phyloP scores from a whole-genome alignment of 2,888 invertebrate genomes.

The Cyclophora punctaria region DNA sequence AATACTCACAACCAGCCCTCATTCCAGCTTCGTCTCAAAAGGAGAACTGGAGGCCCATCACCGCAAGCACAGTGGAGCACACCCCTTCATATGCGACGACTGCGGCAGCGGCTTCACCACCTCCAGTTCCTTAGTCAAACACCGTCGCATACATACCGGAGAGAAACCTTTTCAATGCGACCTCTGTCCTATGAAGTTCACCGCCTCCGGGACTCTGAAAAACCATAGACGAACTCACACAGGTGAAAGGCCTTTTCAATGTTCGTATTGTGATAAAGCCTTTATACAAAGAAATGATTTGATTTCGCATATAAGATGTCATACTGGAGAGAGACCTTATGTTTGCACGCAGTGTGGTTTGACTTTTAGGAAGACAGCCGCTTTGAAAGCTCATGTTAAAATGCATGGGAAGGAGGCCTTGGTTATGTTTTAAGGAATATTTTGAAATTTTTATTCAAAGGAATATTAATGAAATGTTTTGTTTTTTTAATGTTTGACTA shows the following conservation, averaged over 20 bases:
- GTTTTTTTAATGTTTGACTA: too few species aligned
- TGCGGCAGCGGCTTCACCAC: slow-evolving; percentile 76
- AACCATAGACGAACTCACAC: slow-evolving; percentile 76
- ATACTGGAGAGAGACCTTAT: slow-evolving; percentile 68
- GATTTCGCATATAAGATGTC: slow-evolving; percentile 71
- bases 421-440: neutral
- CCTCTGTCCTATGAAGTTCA: slow-evolving; percentile 72
- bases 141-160: slow-evolving; percentile 74
- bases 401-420: slow-evolving; percentile 35
- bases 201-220: slow-evolving; percentile 73
- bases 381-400: slow-evolving; percentile 66
- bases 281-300: slow-evolving; percentile 77
- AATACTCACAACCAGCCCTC: neutral
- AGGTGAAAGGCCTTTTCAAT: slow-evolving; percentile 74
- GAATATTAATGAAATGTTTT: too few species aligned
- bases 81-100: slow-evolving; percentile 74
- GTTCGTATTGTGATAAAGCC: slow-evolving; percentile 70
- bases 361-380: slow-evolving; percentile 69
- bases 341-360: slow-evolving; percentile 63
- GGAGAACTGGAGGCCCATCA: slow-evolving; percentile 73
- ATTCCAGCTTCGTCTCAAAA: slow-evolving; percentile 61
- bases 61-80: slow-evolving; percentile 76
- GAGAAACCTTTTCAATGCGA: slow-evolving; percentile 76
- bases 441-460: too few species aligned
- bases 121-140: slow-evolving; percentile 74